Evolutionary conservation across 2,113 vertebrate genomes (phyloP).

Genomic region (Marcusenius ussheri): DNA sequence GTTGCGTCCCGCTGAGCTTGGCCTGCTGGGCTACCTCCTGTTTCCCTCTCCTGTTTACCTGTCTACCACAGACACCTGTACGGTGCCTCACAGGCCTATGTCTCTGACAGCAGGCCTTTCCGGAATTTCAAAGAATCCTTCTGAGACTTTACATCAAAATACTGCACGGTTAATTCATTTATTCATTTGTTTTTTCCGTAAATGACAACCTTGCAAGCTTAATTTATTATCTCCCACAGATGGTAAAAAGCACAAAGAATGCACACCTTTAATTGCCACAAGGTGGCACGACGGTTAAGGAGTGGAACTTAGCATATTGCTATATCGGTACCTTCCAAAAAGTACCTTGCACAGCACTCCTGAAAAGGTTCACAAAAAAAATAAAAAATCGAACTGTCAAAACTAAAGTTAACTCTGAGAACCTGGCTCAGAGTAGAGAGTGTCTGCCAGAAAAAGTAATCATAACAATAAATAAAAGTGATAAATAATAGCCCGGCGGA

Average conservation of each 20-base stretch:
- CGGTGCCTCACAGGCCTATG: not conserved
- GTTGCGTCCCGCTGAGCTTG: not conserved
- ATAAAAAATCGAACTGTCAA: not conserved
- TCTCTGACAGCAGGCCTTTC: not conserved
- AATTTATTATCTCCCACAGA: not conserved
- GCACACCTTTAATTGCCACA: not conserved
- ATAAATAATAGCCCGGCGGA: not conserved
- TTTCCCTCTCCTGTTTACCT: not conserved
- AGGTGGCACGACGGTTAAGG: not conserved
- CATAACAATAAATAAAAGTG: constrained; percentile 9
- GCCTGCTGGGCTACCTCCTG: not conserved
- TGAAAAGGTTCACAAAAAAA: not conserved
- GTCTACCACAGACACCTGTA: not conserved
- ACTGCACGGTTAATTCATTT: not conserved
- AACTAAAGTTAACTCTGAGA: not conserved
- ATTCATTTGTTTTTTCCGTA: not conserved
- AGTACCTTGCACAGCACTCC: not conserved
- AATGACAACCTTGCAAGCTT: not conserved
- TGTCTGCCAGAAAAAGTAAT: not conserved
- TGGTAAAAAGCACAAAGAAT: not conserved
- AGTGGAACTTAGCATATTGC: not conserved
- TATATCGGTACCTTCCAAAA: not conserved
- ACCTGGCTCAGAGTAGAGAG: not conserved
- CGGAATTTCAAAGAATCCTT: not conserved
- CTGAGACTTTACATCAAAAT: not conserved